Base-by-base conservation (phyloP, 1,140 invertebrate genomes). In the Diuraphis noxia region DNA sequence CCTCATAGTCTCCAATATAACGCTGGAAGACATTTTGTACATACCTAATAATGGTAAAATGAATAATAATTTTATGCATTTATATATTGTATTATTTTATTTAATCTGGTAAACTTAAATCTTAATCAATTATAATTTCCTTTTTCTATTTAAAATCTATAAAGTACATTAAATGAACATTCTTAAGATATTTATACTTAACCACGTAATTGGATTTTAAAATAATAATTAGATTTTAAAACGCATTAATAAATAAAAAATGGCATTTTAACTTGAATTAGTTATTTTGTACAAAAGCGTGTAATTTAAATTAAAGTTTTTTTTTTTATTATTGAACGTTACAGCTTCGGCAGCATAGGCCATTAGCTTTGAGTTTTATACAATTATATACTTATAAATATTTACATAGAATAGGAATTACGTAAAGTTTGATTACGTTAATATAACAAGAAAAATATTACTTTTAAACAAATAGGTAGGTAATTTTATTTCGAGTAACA, bases 171-270 rank as follows among this genome's bases (percentile, higher is more conserved):
- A 41, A 84, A 41, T 41, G n/a, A 84, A 41, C 40, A 84, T 43
- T 40, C 2, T 41, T n/a, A 84, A 84, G n/a, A n/a, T 43, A 84
- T 6, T 40, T 84, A 84, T 84, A 40, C n/a, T 41, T 84, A 41
- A 41, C 38, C 3, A n/a, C 10, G 17, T 40, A n/a, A 84, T 41
- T 84, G 36, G 34, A 40, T 84, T 82, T 82, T 6, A 82, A 82
- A 30, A 41, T 82, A 41, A 82, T 82, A n/a, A 63, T 63, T 63
- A 63, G 56, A n/a, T 63, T 56, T 72, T 72, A n/a, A 72, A 72
- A 72, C 56, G 30, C 6, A n/a, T 63, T 63, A 30, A 63, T 63
- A n/a, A n/a, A 72, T 72, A 72, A 72, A 72, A n/a, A 72, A 72
- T 63, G 56, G 30, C 10, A 63, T 63, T 63, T 13, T 5, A 5